phyloP scores from a whole-genome alignment of 35 echinoderm and acorn worm species.

The Strongylocentrotus purpuratus region DNA sequence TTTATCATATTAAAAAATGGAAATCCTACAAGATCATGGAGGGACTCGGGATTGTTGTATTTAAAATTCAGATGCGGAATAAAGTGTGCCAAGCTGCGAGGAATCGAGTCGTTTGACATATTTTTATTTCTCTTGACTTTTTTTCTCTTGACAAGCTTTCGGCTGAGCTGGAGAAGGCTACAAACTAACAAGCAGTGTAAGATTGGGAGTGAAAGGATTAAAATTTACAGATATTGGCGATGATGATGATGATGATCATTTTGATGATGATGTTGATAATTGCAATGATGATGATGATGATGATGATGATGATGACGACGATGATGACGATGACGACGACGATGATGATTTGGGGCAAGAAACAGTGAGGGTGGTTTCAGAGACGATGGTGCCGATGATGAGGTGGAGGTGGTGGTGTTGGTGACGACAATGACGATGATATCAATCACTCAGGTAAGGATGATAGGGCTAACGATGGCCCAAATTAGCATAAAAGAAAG shows the following conservation, averaged over 20 bases:
- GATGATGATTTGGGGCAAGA: not conserved
- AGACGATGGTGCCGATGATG: no score
- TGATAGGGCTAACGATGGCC: no score
- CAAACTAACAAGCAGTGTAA: not conserved
- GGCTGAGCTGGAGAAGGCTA: not conserved
- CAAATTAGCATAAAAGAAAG: no score
- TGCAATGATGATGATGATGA: no score
- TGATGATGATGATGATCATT: no score
- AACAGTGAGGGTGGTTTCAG: no score
- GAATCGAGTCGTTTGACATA: not conserved
- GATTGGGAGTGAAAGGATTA: not conserved
- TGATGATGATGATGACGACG: no score
- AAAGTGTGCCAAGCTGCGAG: not conserved
- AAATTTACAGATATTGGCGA: not conserved
- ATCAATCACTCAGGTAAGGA: no score
- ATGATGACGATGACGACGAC: not conserved
- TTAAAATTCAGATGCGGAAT: not conserved
- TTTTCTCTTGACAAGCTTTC: not conserved
- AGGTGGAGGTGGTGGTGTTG: no score
- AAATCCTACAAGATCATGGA: not conserved
- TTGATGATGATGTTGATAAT: no score
- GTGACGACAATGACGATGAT: no score
- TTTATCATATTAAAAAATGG: not conserved
- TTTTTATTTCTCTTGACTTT: not conserved
- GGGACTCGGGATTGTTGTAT: not conserved